These are phyloP conservation scores for Hemibagrus guttatus DNA, from an alignment of 2,797 vertebrate species.

Conservation along the genomic window DNA sequence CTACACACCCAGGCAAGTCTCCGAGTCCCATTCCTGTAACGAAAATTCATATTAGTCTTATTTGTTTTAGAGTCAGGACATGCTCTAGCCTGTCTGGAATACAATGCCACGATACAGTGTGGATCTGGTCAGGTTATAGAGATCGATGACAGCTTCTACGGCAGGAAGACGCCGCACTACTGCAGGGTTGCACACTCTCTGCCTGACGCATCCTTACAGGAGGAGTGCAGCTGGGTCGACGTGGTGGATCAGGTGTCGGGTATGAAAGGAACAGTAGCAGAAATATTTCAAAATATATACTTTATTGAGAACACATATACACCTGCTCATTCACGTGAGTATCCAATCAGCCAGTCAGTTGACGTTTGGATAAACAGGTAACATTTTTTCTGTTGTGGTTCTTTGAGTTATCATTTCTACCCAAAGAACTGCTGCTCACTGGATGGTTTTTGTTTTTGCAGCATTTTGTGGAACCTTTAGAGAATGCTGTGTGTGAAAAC, in stretches of 20 bases:
- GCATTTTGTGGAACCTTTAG: neutral
- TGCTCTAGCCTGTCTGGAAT: constrained; percentile 81
- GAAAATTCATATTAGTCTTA: neutral
- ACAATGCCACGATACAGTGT: constrained; percentile 84
- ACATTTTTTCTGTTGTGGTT: neutral
- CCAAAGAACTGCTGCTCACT: too few relatives aligned
- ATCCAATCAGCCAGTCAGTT: neutral
- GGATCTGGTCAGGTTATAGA: constrained; percentile 88
- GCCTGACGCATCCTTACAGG: constrained; percentile 58
- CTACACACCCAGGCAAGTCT: neutral
- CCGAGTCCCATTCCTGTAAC: neutral
- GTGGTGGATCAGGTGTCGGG: constrained; percentile 84
- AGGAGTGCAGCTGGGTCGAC: constrained; percentile 84
- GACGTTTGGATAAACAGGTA: neutral
- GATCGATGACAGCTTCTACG: constrained; percentile 84
- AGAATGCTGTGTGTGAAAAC: neutral
- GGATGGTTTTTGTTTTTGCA: neutral
- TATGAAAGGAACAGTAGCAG: constrained; percentile 58
- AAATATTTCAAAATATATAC: neutral
- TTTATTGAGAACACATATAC: neutral
- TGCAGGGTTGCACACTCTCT: constrained; percentile 68
- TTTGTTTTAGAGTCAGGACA: constrained; percentile 74
- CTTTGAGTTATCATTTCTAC: neutral
- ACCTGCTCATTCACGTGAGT: neutral
- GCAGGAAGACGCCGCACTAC: constrained; percentile 84